Evolutionary conservation across 2,797 vertebrate species (phyloP), one percentile per base, ranked within the genome.

Genomic region (Sebastes diaconus): DNA sequence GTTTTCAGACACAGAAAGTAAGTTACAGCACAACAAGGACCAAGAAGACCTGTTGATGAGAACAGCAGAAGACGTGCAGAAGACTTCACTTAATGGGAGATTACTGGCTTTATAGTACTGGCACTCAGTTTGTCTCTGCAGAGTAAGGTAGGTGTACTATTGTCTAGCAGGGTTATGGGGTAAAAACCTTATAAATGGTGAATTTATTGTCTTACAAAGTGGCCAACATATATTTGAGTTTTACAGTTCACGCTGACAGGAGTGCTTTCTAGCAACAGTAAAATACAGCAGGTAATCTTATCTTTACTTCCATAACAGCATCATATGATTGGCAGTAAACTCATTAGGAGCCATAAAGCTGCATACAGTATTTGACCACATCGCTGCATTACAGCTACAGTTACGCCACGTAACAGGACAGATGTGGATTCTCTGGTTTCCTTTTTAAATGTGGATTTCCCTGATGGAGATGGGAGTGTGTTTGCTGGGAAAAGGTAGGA

Each of bases 101-200:
- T 66, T 11, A 13, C 18, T 14, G 27, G 52, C 46, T 75, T 74
- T n/a, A 20, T 6, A 42, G 13, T 27, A 8, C 30, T 22, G 22
- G 36, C 39, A 22, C n/a, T 42, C 4, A 5, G 22, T 46, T 54
- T 32, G 60, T 10, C 4, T 6, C 64, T 64, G 5, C 18, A 34
- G 2, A 73, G 18, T 57, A 80, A 84, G 91, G 91, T 94, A 89
- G 42, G 88, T 29, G 16, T 11, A 24, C n/a, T 64, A 42, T n/a
- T 64, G 18, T 80, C 29, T 54, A 20, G 2, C 22, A 46, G 9
- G 29, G 24, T 25, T n/a, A 54, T 64, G 18, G 18, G 20, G 32
- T 67, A 59, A 58, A 54, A 75, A 61, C 14, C 39, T 42, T 18
- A 22, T 25, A 29, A 55, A 36, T 5, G 16, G 12, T 68, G 16